Conservation (phyloP, 1,140 invertebrate species). For the Halotydeus destructor region DNA sequence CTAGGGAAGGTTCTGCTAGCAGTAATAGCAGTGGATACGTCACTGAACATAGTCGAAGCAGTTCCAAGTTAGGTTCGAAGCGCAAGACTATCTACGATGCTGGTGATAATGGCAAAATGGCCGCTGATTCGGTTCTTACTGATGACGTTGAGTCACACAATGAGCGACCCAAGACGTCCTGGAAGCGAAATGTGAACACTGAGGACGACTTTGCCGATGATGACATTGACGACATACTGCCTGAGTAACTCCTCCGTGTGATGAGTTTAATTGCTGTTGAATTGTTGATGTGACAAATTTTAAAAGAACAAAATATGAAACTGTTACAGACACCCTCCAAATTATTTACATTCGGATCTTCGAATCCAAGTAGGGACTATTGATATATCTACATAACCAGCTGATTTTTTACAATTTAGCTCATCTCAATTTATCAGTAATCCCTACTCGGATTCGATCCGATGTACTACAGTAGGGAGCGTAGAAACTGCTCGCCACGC, state of each 20-base stretch:
- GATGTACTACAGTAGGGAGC: too few relatives aligned
- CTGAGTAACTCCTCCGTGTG: constrained; percentile 8
- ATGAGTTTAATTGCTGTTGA: too few relatives aligned
- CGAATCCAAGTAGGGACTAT: too few relatives aligned
- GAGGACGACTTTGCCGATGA: constrained; percentile 11
- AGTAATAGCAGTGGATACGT: constrained; percentile 12
- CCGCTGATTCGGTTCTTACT: constrained; percentile 2
- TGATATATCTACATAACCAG: too few relatives aligned
- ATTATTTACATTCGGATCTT: too few relatives aligned
- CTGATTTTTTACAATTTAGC: too few relatives aligned
- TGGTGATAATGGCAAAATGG: constrained; percentile 4
- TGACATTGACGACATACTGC: constrained; percentile 11
- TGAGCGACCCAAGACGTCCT: constrained; percentile 12
- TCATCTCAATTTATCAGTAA: too few relatives aligned
- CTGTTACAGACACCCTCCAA: too few relatives aligned
- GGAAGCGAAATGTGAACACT: constrained; percentile 8
- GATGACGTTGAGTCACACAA: constrained; percentile 1
- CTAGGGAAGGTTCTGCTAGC: constrained; percentile 9
- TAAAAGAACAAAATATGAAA: too few relatives aligned
- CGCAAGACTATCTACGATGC: constrained; percentile 1
- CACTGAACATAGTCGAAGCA: constrained; percentile 3
- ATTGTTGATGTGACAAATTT: too few relatives aligned
- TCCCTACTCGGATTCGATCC: too few relatives aligned
- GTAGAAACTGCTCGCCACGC: too few relatives aligned
- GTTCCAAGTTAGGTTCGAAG: neutral